Conservation (phyloP, 2,888 invertebrate genomes). For the Cryptocheilus praepositus region DNA sequence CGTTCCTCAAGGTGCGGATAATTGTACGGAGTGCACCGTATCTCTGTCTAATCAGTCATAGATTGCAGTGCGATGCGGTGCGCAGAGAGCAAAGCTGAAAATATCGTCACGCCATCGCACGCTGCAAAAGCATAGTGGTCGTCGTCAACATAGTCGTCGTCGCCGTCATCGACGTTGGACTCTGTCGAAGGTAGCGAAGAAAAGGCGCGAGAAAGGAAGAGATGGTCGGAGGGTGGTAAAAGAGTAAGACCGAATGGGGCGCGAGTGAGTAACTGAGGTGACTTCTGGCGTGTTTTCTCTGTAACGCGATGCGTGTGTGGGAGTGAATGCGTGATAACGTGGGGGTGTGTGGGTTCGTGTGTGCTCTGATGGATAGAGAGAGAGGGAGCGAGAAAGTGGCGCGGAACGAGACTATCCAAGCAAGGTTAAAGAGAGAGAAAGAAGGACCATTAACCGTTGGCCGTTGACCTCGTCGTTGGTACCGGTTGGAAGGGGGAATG, state of each 20-base stretch:
- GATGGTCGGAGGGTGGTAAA: slow-evolving; percentile 3
- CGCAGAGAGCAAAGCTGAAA: slow-evolving; percentile 12
- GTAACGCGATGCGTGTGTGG: slow-evolving; percentile 14
- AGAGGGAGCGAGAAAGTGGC: slow-evolving; percentile 5
- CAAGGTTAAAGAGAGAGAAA: slow-evolving; percentile 35
- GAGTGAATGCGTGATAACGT: neutral
- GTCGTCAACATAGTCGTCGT: slow-evolving; percentile 5
- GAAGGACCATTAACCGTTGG: slow-evolving; percentile 49
- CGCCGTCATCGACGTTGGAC: neutral
- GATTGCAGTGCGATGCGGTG: slow-evolving; percentile 18
- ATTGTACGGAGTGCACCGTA: slow-evolving; percentile 20
- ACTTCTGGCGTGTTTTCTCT: slow-evolving; percentile 1
- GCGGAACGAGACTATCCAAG: neutral
- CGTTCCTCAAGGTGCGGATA: slow-evolving; percentile 15
- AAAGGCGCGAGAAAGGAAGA: slow-evolving; percentile 9
- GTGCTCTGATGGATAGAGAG: neutral
- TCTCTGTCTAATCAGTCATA: slow-evolving; percentile 32
- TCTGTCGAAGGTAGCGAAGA: neutral
- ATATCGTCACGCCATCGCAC: slow-evolving; percentile 7
- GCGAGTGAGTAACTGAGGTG: slow-evolving; percentile 26
- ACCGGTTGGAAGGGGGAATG: slow-evolving; percentile 12
- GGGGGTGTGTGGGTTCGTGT: neutral
- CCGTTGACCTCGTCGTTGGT: slow-evolving; percentile 53
- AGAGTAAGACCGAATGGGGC: slow-evolving; percentile 8
- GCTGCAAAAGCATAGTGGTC: neutral